phyloP scores from a whole-genome alignment of 2,888 invertebrate species.

The Capitulum mitella region DNA sequence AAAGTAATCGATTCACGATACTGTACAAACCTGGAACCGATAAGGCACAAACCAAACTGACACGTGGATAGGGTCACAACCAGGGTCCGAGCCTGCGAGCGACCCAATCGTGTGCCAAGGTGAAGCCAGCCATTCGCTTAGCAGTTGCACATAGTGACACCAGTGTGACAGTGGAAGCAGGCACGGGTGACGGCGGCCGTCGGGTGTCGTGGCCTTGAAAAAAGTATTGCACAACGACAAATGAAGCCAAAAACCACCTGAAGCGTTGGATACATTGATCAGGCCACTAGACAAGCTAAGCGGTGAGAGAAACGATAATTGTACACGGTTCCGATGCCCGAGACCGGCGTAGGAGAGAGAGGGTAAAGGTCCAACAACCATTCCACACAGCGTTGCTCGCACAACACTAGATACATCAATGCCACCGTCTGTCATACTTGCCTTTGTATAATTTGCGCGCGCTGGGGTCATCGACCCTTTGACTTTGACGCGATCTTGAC shows the following conservation, averaged over 20 bases:
- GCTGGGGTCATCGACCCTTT: conserved; percentile 38
- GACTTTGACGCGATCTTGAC: background rate
- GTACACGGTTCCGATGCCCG: background rate
- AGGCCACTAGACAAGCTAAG: conserved; percentile 22
- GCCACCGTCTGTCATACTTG: conserved; percentile 39
- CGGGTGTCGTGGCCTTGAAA: background rate
- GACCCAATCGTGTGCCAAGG: background rate
- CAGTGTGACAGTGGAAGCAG: background rate
- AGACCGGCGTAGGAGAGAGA: conserved; percentile 4
- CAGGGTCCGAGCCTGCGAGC: too few species aligned
- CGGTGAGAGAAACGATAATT: conserved; percentile 19
- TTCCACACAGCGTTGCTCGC: conserved; percentile 20
- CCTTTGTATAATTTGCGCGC: conserved; percentile 43
- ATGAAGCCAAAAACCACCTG: background rate
- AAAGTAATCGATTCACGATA: background rate
- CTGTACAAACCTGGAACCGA: conserved; percentile 5
- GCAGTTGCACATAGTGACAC: background rate
- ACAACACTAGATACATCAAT: conserved; percentile 33
- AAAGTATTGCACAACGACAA: conserved; percentile 17
- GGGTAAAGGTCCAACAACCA: conserved; percentile 18
- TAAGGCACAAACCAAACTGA: conserved; percentile 23
- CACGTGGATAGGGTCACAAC: background rate
- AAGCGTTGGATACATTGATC: conserved; percentile 13
- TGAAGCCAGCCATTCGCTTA: conserved; percentile 17
- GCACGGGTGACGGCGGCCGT: background rate